A percentile compares a stretch with the other conserved stretches of the same genome.
Evolutionary conservation across 2,797 vertebrate genomes (phyloP).

Genomic region (Argyrosomus regius): DNA sequence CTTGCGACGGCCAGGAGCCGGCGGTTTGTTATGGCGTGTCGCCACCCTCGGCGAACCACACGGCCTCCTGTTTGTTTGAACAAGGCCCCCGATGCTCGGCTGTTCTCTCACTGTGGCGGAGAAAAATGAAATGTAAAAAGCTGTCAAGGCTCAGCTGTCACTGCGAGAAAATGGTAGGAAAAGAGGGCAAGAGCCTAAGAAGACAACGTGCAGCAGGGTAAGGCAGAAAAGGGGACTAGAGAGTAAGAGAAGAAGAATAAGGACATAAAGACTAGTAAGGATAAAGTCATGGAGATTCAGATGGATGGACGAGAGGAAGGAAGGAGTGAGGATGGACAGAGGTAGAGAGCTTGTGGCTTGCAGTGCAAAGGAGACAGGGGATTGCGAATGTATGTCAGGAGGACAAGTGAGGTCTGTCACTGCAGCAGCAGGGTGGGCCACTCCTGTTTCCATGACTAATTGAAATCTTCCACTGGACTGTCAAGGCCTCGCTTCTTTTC

Average conservation of each 20-base stretch:
- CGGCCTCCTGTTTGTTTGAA: slow-evolving; percentile 87
- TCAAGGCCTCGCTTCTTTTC: slow-evolving; percentile 54
- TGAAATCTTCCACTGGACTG: slow-evolving; percentile 78
- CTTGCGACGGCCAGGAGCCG: slow-evolving; percentile 72
- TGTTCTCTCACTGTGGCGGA: slow-evolving; percentile 58
- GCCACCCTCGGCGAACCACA: slow-evolving; percentile 77
- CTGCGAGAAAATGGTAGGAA: slow-evolving; percentile 38
- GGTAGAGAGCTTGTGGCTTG: background rate
- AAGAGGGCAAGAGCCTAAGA: background rate
- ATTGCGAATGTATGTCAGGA: slow-evolving; percentile 67
- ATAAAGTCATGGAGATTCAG: background rate
- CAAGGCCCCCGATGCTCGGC: slow-evolving; percentile 77
- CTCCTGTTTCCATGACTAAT: slow-evolving; percentile 81
- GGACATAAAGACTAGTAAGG: background rate
- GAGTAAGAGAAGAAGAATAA: background rate
- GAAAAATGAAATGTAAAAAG: slow-evolving; percentile 71
- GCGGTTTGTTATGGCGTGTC: slow-evolving; percentile 79
- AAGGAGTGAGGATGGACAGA: background rate
- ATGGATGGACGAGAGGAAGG: background rate
- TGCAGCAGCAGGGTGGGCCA: slow-evolving; percentile 62
- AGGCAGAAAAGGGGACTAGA: background rate
- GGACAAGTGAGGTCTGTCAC: slow-evolving; percentile 76
- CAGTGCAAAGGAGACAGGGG: background rate
- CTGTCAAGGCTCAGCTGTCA: slow-evolving; percentile 74
- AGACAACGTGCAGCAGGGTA: background rate